These are phyloP conservation scores for Leptosomus discolor DNA, from an alignment of 2,113 vertebrate genomes.

Conservation along the genomic window DNA sequence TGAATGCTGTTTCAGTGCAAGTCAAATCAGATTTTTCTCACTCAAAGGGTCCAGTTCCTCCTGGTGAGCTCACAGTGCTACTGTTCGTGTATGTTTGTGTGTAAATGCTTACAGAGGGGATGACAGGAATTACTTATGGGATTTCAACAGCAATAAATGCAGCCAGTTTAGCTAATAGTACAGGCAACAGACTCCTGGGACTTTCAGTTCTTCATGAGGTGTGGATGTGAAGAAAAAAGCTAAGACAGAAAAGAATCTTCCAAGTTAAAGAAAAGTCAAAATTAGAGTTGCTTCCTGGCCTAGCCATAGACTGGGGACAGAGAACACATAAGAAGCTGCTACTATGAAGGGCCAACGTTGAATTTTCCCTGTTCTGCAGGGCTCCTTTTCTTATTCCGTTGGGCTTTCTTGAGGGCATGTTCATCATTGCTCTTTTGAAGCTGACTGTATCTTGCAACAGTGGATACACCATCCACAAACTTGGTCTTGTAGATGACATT, in stretches of 20 bases:
- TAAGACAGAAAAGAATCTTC: fast-evolving
- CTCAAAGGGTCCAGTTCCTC: background rate
- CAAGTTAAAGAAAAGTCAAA: background rate
- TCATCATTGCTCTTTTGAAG: conserved; percentile 7
- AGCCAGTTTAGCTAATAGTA: fast-evolving
- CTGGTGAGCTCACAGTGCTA: background rate
- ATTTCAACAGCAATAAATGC: background rate
- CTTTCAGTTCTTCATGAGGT: background rate
- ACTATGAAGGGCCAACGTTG: fast-evolving
- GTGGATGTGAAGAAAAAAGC: fast-evolving
- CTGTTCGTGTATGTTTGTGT: fast-evolving
- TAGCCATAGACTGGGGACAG: too few species aligned
- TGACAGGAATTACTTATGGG: fast-evolving
- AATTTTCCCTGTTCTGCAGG: background rate
- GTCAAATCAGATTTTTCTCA: background rate
- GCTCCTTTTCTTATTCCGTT: conserved; percentile 44
- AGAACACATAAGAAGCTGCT: fast-evolving
- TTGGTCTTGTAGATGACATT: conserved; percentile 94
- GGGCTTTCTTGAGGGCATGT: background rate
- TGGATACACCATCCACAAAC: conserved; percentile 92
- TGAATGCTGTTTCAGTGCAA: fast-evolving
- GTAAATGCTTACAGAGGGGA: background rate
- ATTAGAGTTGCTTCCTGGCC: background rate
- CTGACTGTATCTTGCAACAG: conserved; percentile 80
- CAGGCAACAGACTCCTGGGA: fast-evolving